Base-by-base conservation (phyloP, 2,888 invertebrate genomes). In the Drosophila fulvimacula region DNA sequence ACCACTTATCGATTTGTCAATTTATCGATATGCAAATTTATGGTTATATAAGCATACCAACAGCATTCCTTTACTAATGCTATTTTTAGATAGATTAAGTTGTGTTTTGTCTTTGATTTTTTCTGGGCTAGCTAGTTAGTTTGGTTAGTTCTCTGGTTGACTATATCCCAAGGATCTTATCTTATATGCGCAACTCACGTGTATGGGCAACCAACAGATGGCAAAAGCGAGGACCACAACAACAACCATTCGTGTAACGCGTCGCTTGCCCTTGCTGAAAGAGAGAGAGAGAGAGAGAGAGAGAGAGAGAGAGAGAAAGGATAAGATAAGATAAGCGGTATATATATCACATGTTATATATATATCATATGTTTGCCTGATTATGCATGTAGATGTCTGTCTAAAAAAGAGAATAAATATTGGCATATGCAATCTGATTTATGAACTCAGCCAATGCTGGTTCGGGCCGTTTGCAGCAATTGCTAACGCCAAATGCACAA, bases 141-240 rank as follows among this genome's bases (percentile, higher is more conserved):
- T 27, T 30, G 7, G 27, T 7, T 30, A 30, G 7, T 30, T 30
- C 27, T 30, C 6, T 7, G 6, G 7, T 7, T 6, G 27, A 24
- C 24, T 4, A 24, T 17, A 17, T 17, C 17, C 27, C 10, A 10
- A 10, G 2, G 44, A 17, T 30, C 30, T 17, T 5, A 48, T 30
- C 10, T 10, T 10, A 30, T 2, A 5, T 6, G 13, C 3, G 17
- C 15, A 66, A 91, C 92, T 94, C 86, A 98, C 96, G 94, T 98
- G 98, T 90, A 98, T 97, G 30, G 98, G 98, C 88, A 96, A 95
- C 98, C 98, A 98, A 93, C 98, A 98, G 44, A 97, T 94, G 21
- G 98, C 98, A 92, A 98, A 98, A 52, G 97, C 97, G 57, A 97
- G 95, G 1, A 98, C 97, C 58, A 98, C 97, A 58, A 97, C 96